Evolutionary conservation across 30 jellyfish, hydroid and myxozoan species (phyloP), one percentile per base, ranked within the genome.

Genomic region (Rhopilema esculentum): DNA sequence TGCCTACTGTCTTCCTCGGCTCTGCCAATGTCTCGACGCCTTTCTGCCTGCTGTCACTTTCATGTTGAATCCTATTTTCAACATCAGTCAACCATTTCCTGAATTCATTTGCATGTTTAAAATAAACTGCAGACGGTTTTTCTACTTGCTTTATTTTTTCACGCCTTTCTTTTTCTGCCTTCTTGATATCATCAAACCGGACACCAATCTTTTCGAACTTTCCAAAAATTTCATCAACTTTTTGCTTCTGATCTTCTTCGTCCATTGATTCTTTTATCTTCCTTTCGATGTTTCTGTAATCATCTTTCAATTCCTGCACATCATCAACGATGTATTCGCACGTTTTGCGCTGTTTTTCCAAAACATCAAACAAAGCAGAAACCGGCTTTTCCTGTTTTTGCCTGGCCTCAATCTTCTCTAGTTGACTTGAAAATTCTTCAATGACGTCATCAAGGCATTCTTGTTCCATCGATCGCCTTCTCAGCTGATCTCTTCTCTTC

Each of bases 311-410:
- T 48, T 93, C 95, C 52, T 70, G 53, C 0, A 88, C 61, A 49
- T 93, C 93, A 53, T 79, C 82, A 33, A 82, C 30, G 15, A 93
- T 49, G 0, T 40, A 52, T 0, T 87, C 97, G 28, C 92, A 87
- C 81, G 77, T 63, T 32, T 48, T 20, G 8, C 49, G 79, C 82
- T 93, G 98, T 78, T 87, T 93, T 85, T 64, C 78, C 48, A 88
- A 97, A 77, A 83, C 74, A n/a, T 83, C 86, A 61, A 74, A 33
- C 48, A 71, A 69, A 48, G 98, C 98, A 6, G 98, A 93, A 66
- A 87, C 90, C 1, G 95, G 97, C 27, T 82, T 64, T 69, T 87
- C 72, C 57, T 88, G 88, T 22, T 81, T 89, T 49, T 85, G 92
- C 20, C 66, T 69, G 72, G 76, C 88, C 67, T 93, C 97, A 27